Conservation (phyloP, 2,113 vertebrate genomes). For the Phrynosoma platyrhinos region DNA sequence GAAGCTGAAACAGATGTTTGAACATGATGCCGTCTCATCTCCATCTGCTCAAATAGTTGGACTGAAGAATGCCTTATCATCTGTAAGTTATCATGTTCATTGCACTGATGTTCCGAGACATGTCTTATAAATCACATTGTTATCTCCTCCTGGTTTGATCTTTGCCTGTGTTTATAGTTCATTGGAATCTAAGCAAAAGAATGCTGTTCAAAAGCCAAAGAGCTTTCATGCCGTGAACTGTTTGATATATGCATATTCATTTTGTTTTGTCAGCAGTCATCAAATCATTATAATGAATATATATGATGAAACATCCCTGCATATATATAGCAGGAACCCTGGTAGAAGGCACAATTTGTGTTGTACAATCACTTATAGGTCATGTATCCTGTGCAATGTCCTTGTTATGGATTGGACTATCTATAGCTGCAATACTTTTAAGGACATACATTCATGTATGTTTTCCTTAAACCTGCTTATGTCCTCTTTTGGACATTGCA, state of each 20-base stretch:
- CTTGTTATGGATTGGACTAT: too few species aligned
- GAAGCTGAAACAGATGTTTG: slow-evolving; percentile 88
- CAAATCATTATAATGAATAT: not conserved
- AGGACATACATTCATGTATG: too few species aligned
- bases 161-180: not conserved
- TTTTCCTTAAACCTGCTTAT: too few species aligned
- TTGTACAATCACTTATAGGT: not conserved
- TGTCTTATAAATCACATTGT: not conserved
- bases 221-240: not conserved
- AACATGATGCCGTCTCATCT: slow-evolving; percentile 84
- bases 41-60: slow-evolving; percentile 89
- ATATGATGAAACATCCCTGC: not conserved
- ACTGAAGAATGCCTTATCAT: slow-evolving; percentile 90
- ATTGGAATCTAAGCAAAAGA: not conserved
- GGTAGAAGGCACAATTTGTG: not conserved
- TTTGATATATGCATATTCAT: not conserved
- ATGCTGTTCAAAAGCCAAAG: not conserved
- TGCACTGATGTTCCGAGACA: not conserved
- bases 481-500: too few species aligned
- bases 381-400: too few species aligned
- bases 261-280: slow-evolving; percentile 13
- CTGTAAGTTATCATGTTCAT: slow-evolving; percentile 80
- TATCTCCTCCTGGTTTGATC: slow-evolving; percentile 17
- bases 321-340: not conserved
- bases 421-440: too few species aligned